Base-by-base conservation (phyloP, 2,888 invertebrate genomes). In the Melangyna quadrimaculata region DNA sequence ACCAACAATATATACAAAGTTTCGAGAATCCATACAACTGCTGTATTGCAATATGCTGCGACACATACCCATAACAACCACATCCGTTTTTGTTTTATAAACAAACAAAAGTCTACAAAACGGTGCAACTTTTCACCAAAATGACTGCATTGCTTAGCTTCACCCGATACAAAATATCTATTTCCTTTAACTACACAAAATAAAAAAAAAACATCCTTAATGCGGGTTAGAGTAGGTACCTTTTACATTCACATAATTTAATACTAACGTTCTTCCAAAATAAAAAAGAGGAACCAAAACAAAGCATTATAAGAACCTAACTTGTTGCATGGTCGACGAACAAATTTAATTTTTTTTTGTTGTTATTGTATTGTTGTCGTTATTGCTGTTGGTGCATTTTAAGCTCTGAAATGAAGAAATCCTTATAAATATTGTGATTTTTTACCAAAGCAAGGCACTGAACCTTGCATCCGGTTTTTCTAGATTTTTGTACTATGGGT, bases 381-480 rank as follows among this genome's bases (percentile, higher is more conserved):
- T 45, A 22, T 19, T 7, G 22, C 3, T n/a, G n/a, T n/a, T n/a
- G n/a, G n/a, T 51, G 86, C 65, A 86, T 51, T 51, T 67, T 32
- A 73, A 77, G 9, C 43, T 72, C 59, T 40, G 27, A 72, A 73
- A 79, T 19, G n/a, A 81, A 69, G 65, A 81, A 86, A 81, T 86
- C 86, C 86, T 86, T 86, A 77, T 72, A 79, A 84, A 80, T 53
- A 55, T 48, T 67, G 37, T 78, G 63, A 70, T 63, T 63, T 74
- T 67, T 70, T 22, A 45, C 73, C 77, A 29, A 73, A 78, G 81
- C 63, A 86, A 86, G 86, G 81, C 86, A 86, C 81, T 86, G 86
- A 86, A 86, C 86, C 86, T 81, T 86, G 86, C 86, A 86, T 86
- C 86, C 86, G 86, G 86, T 86, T 86, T 81, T 86, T 86, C 86